Percentiles rank a stretch among this genome's conserved stretches.
Evolutionary conservation across 2,888 invertebrate species (phyloP).

Genomic region (Lithophane socia): DNA sequence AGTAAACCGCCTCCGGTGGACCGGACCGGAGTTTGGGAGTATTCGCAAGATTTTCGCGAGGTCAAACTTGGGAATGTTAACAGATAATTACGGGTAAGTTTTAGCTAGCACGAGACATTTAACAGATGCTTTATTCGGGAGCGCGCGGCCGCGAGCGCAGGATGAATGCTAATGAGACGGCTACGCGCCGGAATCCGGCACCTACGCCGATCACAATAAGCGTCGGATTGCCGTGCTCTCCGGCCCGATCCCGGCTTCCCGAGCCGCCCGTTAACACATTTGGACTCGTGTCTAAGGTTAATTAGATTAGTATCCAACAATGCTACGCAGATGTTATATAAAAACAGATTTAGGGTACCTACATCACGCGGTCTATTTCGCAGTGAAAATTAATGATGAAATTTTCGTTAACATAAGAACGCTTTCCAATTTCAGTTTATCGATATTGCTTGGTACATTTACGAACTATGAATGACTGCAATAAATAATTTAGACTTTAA

Average conservation of each 20-base stretch:
- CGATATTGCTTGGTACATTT: background rate
- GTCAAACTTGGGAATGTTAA: slow-evolving; percentile 90
- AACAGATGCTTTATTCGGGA: slow-evolving; percentile 90
- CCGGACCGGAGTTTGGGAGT: slow-evolving; percentile 79
- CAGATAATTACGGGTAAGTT: slow-evolving; percentile 90
- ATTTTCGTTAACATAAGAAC: slow-evolving; percentile 23
- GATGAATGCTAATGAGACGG: slow-evolving; percentile 89
- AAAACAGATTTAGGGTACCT: slow-evolving; percentile 78
- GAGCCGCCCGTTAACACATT: slow-evolving; percentile 88
- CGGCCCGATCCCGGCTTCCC: slow-evolving; percentile 74
- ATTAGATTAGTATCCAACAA: slow-evolving; percentile 88
- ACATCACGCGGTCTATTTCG: slow-evolving; percentile 54
- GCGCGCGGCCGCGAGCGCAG: slow-evolving; percentile 88
- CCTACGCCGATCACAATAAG: slow-evolving; percentile 76
- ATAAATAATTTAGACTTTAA: slow-evolving; percentile 35
- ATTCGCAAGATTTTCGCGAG: slow-evolving; percentile 88
- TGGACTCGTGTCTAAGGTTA: slow-evolving; percentile 89
- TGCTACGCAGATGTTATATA: slow-evolving; percentile 80
- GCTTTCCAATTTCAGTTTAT: background rate
- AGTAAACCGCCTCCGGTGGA: slow-evolving; percentile 88
- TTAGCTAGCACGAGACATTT: slow-evolving; percentile 90
- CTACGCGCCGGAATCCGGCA: slow-evolving; percentile 74
- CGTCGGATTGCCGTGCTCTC: slow-evolving; percentile 71
- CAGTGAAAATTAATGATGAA: slow-evolving; percentile 55
- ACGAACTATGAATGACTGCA: background rate